phyloP scores from a whole-genome alignment of 2,113 vertebrate genomes.

The Semicossyphus pulcher region DNA sequence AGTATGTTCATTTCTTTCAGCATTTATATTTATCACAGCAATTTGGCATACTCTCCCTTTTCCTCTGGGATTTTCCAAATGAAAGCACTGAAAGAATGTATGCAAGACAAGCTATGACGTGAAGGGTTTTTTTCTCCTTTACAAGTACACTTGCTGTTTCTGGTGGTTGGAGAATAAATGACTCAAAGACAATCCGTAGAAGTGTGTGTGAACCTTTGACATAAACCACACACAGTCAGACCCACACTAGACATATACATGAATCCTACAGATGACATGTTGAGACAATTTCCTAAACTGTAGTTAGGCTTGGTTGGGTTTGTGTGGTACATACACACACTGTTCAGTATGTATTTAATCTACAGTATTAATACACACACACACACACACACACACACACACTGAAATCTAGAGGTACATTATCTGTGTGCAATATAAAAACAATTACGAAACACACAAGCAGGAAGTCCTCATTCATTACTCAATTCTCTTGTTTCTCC shows the following conservation, averaged over 20 bases:
- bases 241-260: not conserved
- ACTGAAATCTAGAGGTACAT: not conserved
- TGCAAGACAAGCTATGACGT: too few species aligned
- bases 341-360: not conserved
- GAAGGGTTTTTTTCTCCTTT: too few species aligned
- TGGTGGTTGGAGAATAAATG: too few species aligned
- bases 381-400: not conserved
- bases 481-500: slow-evolving; percentile 20
- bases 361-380: not conserved
- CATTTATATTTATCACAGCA: too few species aligned
- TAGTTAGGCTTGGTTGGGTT: not conserved
- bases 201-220: not conserved
- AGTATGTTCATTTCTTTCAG: too few species aligned
- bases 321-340: not conserved
- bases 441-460: slow-evolving; percentile 10
- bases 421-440: not conserved
- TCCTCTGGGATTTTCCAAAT: too few species aligned
- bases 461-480: slow-evolving; percentile 18
- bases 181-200: not conserved
- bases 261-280: not conserved
- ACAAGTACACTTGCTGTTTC: too few species aligned
- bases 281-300: not conserved
- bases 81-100: too few species aligned
- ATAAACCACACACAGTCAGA: not conserved
- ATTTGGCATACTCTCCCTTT: too few species aligned